These are phyloP conservation scores for Myotis planiceps DNA, from an alignment of 2,797 vertebrate species.

Conservation along the genomic window DNA sequence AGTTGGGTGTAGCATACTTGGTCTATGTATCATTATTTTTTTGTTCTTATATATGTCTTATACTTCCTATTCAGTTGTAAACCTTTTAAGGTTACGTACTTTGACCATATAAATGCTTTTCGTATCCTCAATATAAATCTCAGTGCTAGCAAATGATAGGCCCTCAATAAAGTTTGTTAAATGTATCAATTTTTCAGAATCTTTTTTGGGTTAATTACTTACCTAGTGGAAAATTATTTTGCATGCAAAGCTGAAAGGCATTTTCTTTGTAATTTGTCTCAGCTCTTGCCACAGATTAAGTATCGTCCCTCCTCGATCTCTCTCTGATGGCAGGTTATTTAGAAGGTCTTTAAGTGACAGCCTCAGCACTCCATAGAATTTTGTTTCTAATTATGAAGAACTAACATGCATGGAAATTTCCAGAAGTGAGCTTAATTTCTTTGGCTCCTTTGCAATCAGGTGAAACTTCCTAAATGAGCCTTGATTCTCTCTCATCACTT, in stretches of 20 bases:
- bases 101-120: neutral
- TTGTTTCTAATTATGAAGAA: conserved; percentile 50
- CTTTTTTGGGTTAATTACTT: neutral
- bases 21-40: neutral
- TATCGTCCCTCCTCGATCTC: neutral
- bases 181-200: neutral
- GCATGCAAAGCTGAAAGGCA: neutral
- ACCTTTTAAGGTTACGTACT: neutral
- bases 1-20: neutral
- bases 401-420: conserved; percentile 37
- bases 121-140: neutral
- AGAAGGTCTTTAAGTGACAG: conserved; percentile 19
- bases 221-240: neutral
- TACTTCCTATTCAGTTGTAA: neutral
- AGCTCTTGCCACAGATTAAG: neutral
- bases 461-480: conserved; percentile 59
- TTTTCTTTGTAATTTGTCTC: conserved; percentile 28
- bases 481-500: conserved; percentile 56
- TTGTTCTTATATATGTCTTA: neutral
- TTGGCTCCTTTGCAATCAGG: conserved; percentile 46
- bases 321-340: neutral
- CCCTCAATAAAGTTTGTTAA: neutral
- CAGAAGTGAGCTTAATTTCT: conserved; percentile 45
- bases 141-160: neutral
- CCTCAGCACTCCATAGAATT: conserved; percentile 26